phyloP scores from a whole-genome alignment of 2,113 vertebrate species.

The Engraulis encrasicolus region DNA sequence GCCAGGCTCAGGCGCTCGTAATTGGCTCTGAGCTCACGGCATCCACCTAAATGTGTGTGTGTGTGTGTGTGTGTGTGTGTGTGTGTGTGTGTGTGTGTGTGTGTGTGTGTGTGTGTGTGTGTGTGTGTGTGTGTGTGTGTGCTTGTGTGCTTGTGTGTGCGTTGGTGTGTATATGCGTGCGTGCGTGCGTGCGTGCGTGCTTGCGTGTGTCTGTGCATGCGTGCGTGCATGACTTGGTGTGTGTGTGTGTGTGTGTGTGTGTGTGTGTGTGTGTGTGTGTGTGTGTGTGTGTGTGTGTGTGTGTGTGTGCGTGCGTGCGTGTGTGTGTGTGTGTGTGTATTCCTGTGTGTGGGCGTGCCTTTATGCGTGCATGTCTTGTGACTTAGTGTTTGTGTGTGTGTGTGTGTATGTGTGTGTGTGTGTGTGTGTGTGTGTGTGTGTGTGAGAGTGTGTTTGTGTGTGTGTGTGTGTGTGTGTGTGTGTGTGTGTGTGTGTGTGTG shows the following conservation, averaged over 20 bases:
- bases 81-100: not conserved
- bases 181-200: not conserved
- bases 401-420: not conserved
- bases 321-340: not conserved
- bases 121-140: not conserved
- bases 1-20: conserved; percentile 15
- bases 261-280: no score
- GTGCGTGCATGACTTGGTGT: no score
- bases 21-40: conserved; percentile 18
- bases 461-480: not conserved
- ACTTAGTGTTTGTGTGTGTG: not conserved
- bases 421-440: conserved; percentile 2
- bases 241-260: no score
- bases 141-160: not conserved
- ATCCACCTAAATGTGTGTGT: not conserved
- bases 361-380: not conserved
- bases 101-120: not conserved
- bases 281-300: not conserved
- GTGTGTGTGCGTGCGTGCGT: not conserved
- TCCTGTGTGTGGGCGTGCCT: no score
- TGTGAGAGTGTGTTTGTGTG: not conserved
- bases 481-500: not conserved
- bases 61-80: conserved; percentile 9
- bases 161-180: not conserved
- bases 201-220: no score